Conservation (phyloP, 2,113 vertebrate species). For the Caranx ignobilis region DNA sequence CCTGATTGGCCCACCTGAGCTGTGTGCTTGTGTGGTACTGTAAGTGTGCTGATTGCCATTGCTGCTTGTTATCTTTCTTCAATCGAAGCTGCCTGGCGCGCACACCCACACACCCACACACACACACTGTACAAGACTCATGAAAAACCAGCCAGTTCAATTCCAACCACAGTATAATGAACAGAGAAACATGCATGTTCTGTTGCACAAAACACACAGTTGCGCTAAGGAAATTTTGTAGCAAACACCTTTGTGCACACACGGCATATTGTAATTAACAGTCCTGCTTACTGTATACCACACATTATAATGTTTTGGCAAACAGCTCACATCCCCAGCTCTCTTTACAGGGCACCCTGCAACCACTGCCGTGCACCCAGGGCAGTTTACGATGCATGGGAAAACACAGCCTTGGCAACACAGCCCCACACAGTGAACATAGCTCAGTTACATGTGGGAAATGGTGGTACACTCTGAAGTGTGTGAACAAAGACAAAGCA, state of each 20-base stretch:
- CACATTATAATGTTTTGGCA: slow-evolving; percentile 38
- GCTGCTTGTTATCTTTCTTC: slow-evolving; percentile 26
- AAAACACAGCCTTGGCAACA: slow-evolving; percentile 48
- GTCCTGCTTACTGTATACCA: not conserved
- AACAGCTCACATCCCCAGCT: slow-evolving; percentile 34
- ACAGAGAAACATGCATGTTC: not conserved
- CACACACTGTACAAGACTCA: not conserved
- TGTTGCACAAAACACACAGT: slow-evolving; percentile 12
- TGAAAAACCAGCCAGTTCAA: not conserved
- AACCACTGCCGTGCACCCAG: slow-evolving; percentile 42
- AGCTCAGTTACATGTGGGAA: slow-evolving; percentile 2
- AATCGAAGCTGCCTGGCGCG: not conserved
- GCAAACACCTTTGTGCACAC: slow-evolving; percentile 7
- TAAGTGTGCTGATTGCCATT: not conserved
- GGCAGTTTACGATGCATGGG: slow-evolving; percentile 63
- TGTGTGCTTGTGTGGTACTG: not conserved
- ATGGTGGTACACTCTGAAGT: slow-evolving; percentile 19
- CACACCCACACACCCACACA: slow-evolving; percentile 15
- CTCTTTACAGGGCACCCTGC: slow-evolving; percentile 58
- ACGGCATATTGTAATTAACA: slow-evolving; percentile 36
- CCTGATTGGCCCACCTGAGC: slow-evolving; percentile 47
- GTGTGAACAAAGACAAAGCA: not conserved
- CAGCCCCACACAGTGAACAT: slow-evolving; percentile 11
- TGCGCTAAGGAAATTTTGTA: not conserved
- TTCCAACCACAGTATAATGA: slow-evolving; percentile 1